Base-by-base conservation (phyloP, 2,888 invertebrate genomes). In the Electrophaes corylata region DNA sequence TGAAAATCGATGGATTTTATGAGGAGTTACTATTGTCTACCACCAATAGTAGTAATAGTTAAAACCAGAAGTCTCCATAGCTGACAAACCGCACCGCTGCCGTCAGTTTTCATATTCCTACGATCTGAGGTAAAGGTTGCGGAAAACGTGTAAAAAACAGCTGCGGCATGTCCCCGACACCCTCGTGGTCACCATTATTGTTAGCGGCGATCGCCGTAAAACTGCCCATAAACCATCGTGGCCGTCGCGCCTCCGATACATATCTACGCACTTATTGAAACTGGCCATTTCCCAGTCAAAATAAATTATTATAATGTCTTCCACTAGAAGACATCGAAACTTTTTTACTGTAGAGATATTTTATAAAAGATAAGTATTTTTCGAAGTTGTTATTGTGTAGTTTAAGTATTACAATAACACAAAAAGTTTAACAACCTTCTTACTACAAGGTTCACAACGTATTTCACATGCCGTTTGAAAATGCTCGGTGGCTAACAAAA, bases 81-180 rank as follows among this genome's bases (percentile, higher is more conserved):
- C 23, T 33, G 37, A 46, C 45, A 61, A 14, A 16, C 35, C 8
- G 8, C 26, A n/a, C 35, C 5, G 35, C 35, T 12, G 35, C 35
- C 4, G 20, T 20, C 75, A 47, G 62, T 48, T 72, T 78, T 78
- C 65, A 63, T 45, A 69, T 73, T 75, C 75, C 64, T 72, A 64
- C 71, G 70, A 70, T 70, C 67, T 71, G 73, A 83, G 82, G 84
- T 86, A 79, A 80, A 84, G 76, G 79, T 81, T 81, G 81, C 79
- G 80, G 76, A 77, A 78, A 83, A 79, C 83, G 84, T 90, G 91
- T 91, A 94, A 94, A 94, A 93, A 93, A 92, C 94, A 94, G 93
- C 93, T 93, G 93, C 89, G 89, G 79, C 81, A 66, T 73, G 70
- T 74, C 75, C 72, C 71, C 79, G 79, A 77, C 88, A 82, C 90